Percentiles rank a stretch among this genome's conserved stretches.
Evolutionary conservation across 2,797 vertebrate species (phyloP).

Genomic region (Lepidocolaptes lacrymiger): DNA sequence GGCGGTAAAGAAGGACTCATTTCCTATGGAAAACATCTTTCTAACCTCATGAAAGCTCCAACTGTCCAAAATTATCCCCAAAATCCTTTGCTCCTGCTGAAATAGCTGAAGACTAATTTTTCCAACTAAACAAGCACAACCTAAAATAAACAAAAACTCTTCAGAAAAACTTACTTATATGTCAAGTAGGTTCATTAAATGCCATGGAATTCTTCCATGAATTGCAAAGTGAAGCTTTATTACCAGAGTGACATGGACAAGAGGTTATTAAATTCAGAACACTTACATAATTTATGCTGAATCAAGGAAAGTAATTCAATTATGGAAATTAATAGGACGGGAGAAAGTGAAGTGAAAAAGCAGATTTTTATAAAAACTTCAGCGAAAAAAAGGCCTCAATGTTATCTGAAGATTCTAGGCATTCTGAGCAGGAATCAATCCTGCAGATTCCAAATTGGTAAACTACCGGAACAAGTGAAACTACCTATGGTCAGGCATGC

Average conservation of each 20-base stretch:
- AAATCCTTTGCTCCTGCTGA: background rate
- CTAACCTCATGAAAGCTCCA: background rate
- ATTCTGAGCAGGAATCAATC: background rate
- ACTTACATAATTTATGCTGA: constrained; percentile 28
- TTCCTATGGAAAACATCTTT: background rate
- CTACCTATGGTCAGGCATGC: background rate
- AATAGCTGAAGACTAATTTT: background rate
- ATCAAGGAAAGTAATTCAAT: constrained; percentile 18
- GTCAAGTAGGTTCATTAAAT: background rate
- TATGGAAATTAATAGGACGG: background rate
- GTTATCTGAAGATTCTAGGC: background rate
- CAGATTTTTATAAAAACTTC: constrained; percentile 3
- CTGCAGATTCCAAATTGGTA: background rate
- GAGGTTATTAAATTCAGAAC: constrained; percentile 31
- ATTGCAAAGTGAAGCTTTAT: background rate
- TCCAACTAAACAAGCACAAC: background rate
- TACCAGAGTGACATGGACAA: background rate
- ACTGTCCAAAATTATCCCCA: background rate
- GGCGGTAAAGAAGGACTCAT: background rate
- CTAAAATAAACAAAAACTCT: background rate
- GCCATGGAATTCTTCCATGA: background rate
- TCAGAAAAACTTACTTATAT: background rate
- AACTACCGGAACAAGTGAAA: background rate
- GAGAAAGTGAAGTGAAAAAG: background rate
- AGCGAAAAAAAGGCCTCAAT: background rate